Conservation (phyloP, 2,797 vertebrate genomes). For the Sebastes cheni region DNA sequence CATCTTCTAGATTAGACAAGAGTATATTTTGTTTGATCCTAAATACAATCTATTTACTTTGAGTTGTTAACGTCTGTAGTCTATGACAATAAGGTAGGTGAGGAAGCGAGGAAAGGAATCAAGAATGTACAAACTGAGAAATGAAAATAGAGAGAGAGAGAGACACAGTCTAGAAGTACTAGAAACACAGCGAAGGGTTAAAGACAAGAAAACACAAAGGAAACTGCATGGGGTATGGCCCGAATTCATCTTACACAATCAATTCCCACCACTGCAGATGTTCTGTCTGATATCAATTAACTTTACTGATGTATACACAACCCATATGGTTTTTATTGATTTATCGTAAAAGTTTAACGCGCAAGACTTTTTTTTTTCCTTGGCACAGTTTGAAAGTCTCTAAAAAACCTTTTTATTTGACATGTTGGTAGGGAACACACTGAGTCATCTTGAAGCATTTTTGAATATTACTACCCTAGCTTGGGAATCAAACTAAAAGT, state of each 20-base stretch:
- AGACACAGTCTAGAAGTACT: no score
- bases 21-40: no score
- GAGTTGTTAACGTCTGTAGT: no score
- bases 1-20: no score
- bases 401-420: not conserved
- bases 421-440: not conserved
- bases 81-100: no score
- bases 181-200: no score
- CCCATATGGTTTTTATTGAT: slow-evolving; percentile 7
- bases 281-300: slow-evolving; percentile 10
- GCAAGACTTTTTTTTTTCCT: not conserved
- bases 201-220: not conserved
- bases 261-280: not conserved
- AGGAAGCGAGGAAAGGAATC: no score
- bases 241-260: not conserved
- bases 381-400: slow-evolving; percentile 1
- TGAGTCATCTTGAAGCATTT: not conserved
- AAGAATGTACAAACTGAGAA: no score
- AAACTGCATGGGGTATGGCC: not conserved
- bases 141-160: no score
- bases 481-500: not conserved
- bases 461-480: not conserved
- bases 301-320: not conserved
- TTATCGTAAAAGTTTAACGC: not conserved
- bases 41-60: no score